Evolutionary conservation across 2,113 vertebrate species (phyloP), one percentile per base, ranked within the genome.

Genomic region (Axis porcinus): DNA sequence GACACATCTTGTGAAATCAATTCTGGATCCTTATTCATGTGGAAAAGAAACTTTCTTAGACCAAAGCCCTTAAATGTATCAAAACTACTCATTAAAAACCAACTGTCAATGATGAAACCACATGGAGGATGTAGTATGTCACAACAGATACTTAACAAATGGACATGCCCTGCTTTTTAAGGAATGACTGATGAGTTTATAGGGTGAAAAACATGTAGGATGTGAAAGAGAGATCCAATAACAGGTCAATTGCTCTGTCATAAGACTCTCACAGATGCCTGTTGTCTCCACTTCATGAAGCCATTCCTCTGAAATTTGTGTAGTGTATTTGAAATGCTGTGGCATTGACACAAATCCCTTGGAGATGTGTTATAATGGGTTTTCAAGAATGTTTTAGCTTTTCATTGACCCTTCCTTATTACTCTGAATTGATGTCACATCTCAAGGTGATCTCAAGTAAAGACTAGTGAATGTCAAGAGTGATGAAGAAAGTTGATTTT

Each of bases 381-480:
- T 98, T 97, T 50, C 89, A 97, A 98, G 97, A 97, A 97, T 93
- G 97, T 95, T 93, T 97, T 97, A 96, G 88, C 92, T 98, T 98
- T 97, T 96, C 97, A 78, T 60, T 98, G 98, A 98, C 97, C 97
- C 97, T 97, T 94, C 64, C 96, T 98, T 97, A 98, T 97, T 97
- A 97, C 95, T 97, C 88, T 67, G 96, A 96, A 97, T 97, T 96
- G 98, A 96, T 97, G 98, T 98, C 96, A 96, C 82, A 97, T 97
- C 96, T 98, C 98, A 97, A 97, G 96, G 97, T 98, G 98, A 98
- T 97, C 95, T 52, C 13, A 1, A 91, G 79, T 96, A 95, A 97
- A 98, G 97, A 95, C 88, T 33, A 43, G 90, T 82, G 94, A 97
- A 97, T 94, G 95, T 98, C 93, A 97, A 62, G 70, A 96, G 83